A percentile compares a stretch with the other conserved stretches of the same genome.
These are phyloP conservation scores for Notocelia uddmanniana DNA, from an alignment of 2,888 invertebrate genomes.

Conservation along the genomic window DNA sequence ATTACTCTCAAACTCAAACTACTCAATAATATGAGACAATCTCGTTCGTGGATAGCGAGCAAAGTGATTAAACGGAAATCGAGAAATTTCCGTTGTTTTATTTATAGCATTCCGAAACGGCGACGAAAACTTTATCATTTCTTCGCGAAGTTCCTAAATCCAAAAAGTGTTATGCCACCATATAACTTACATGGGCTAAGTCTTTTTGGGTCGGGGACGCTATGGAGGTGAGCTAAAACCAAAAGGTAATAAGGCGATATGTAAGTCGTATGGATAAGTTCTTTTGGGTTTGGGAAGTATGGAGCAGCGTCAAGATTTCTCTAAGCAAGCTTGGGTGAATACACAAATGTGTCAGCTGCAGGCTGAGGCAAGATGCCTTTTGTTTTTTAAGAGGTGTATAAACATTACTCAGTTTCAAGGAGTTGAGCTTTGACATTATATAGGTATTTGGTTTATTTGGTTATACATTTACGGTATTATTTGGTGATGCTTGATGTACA, in stretches of 20 bases:
- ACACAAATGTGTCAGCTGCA: conserved; percentile 29
- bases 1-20: conserved; percentile 3
- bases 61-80: conserved; percentile 32
- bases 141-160: background rate
- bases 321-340: conserved; percentile 17
- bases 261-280: no score
- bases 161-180: background rate
- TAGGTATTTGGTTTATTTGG: conserved; percentile 6
- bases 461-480: no score
- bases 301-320: conserved; percentile 6
- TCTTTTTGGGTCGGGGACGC: background rate
- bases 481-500: no score
- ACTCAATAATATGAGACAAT: conserved; percentile 17
- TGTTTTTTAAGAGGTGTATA: conserved; percentile 29
- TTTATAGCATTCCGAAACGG: conserved; percentile 21
- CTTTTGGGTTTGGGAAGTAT: background rate
- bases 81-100: conserved; percentile 34
- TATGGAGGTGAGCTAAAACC: no score
- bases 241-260: no score
- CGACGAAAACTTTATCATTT: conserved; percentile 25
- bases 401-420: conserved; percentile 16
- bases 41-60: background rate
- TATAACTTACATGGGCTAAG: background rate
- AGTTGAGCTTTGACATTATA: conserved; percentile 13
- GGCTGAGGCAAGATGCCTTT: conserved; percentile 19